Percentiles rank a stretch among this genome's conserved stretches.
Conservation (phyloP, 2,797 vertebrate genomes). For the Platyrinchus mystaceus region DNA sequence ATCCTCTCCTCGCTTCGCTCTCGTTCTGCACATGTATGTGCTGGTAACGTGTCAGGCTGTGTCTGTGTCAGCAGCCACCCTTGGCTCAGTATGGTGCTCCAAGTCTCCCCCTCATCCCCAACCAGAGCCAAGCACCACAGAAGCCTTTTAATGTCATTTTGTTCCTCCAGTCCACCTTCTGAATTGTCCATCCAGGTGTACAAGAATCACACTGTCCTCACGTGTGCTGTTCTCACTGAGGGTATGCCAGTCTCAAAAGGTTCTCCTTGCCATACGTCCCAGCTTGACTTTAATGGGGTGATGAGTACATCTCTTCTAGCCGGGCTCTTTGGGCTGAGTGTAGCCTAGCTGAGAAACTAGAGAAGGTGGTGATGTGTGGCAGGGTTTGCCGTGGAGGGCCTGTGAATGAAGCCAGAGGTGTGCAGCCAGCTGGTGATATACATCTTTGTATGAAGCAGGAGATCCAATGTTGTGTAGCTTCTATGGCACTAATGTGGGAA, state of each 20-base stretch:
- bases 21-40: not conserved
- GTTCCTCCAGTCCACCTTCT: not conserved
- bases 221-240: not conserved
- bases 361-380: not conserved
- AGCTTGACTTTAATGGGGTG: not conserved
- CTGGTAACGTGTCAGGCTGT: not conserved
- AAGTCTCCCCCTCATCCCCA: rapidly evolving
- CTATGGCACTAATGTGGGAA: not conserved
- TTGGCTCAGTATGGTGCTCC: not conserved
- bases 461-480: not conserved
- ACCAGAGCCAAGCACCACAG: not conserved
- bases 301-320: not conserved
- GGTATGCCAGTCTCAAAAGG: not conserved
- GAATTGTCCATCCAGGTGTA: not conserved
- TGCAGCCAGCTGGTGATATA: not conserved
- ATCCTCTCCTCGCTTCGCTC: not conserved
- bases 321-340: not conserved
- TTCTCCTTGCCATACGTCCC: not conserved
- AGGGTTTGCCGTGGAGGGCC: not conserved
- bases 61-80: not conserved
- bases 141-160: not conserved
- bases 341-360: not conserved
- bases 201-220: not conserved
- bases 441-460: not conserved
- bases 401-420: not conserved